Evolutionary conservation across 2,888 invertebrate genomes (phyloP), one percentile per base, ranked within the genome.

Genomic region (Xestia sexstrigata): DNA sequence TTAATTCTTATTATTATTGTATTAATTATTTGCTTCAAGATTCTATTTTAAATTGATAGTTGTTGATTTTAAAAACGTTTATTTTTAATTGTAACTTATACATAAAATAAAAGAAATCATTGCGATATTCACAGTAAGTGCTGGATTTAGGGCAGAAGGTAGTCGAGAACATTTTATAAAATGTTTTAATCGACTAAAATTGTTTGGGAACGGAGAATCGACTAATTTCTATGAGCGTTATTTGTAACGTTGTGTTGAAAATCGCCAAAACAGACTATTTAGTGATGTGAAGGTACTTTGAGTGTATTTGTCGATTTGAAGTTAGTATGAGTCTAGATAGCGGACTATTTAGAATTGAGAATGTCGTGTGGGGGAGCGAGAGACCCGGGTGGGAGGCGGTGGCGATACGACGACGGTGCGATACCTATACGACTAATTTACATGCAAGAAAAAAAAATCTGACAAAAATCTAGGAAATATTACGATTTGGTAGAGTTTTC

Each of bases 11-110:
- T 86, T 83, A 85, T 86, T 83, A 85, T 78, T 79, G 86, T 88
- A 42, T 42, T 62, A 80, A 87, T 87, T 84, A 86, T 89, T 89
- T 87, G 87, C 89, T 87, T 88, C 89, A 88, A 88, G 86, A 89
- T 89, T 88, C 89, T 89, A 88, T 85, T 83, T 81, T 83, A 85
- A 85, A 85, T 80, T 86, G 81, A 86, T 88, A 86, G 86, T 87
- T 87, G 82, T 87, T 88, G 83, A 85, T 84, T 85, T 88, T 84
- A 67, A 81, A 82, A 86, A 78, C 72, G 68, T 81, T 86, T 85
- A 88, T 78, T 79, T 88, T 82, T 87, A 87, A 87, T 81, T 82
- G 26, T 87, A 87, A 86, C 78, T 79, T 85, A 83, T 84, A 79
- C 71, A 82, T 85, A 79, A n/a, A n/a, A n/a, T n/a, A 75, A 77